Evolutionary conservation across 2,797 vertebrate species (phyloP).

Genomic region (Lagodon rhomboides): DNA sequence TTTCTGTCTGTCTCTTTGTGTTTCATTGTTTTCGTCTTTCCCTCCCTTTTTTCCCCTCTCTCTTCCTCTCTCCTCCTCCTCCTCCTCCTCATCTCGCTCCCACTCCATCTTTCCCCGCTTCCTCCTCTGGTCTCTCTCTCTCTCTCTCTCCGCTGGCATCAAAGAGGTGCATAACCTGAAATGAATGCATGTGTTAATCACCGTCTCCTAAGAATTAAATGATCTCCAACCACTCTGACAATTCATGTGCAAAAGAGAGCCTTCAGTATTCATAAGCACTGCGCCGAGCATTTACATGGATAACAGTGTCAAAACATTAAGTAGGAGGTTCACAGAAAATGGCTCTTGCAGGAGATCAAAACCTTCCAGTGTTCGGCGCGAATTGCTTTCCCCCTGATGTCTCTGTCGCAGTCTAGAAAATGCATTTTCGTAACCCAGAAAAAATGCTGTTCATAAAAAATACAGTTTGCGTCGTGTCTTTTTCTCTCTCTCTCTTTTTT

Average conservation of each 20-base stretch:
- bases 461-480: slow-evolving; percentile 1
- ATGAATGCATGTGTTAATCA: slow-evolving; percentile 80
- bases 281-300: slow-evolving; percentile 73
- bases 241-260: slow-evolving; percentile 73
- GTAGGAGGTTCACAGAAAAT: slow-evolving; percentile 81
- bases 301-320: slow-evolving; percentile 80
- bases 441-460: slow-evolving; percentile 33
- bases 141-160: slow-evolving; percentile 58
- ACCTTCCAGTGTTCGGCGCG: slow-evolving; percentile 47
- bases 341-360: slow-evolving; percentile 72
- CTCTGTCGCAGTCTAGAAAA: slow-evolving; percentile 33
- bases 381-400: slow-evolving; percentile 52
- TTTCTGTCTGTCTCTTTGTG: slow-evolving; percentile 67
- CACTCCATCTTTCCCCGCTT: slow-evolving; percentile 18
- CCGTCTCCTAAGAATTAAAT: slow-evolving; percentile 78
- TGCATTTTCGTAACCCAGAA: slow-evolving; percentile 41
- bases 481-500: neutral
- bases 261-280: slow-evolving; percentile 74
- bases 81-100: slow-evolving; percentile 32
- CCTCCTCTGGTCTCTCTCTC: slow-evolving; percentile 34
- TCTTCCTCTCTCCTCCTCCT: slow-evolving; percentile 15
- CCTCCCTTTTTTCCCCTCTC: slow-evolving; percentile 20
- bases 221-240: slow-evolving; percentile 75
- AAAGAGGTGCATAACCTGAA: slow-evolving; percentile 79
- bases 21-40: slow-evolving; percentile 57